phyloP scores from a whole-genome alignment of 2,888 invertebrate species.

The Drosophila stalkeri region DNA sequence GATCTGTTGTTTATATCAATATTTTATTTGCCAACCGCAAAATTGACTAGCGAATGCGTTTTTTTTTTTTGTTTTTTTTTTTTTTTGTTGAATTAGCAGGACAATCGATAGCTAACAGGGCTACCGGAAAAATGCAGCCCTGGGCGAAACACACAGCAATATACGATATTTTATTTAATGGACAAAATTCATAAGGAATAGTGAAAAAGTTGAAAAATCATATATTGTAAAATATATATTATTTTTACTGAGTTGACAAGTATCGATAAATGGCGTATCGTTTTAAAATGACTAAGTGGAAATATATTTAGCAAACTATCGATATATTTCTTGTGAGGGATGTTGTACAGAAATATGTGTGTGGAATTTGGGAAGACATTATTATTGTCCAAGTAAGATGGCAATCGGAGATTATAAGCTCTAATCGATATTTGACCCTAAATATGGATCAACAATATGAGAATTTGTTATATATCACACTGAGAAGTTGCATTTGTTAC shows the following conservation, averaged over 20 bases:
- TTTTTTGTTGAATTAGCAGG: constrained; percentile 24
- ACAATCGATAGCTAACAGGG: constrained; percentile 42
- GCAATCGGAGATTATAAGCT: neutral
- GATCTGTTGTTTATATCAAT: constrained; percentile 31
- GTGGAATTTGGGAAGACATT: neutral
- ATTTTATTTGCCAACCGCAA: constrained; percentile 41
- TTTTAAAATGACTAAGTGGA: neutral
- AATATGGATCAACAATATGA: neutral
- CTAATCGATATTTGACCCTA: neutral
- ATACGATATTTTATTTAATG: neutral
- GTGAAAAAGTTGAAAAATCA: neutral
- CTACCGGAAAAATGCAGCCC: constrained; percentile 1
- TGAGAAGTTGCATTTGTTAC: no score
- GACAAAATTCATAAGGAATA: neutral
- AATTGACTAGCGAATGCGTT: constrained; percentile 48
- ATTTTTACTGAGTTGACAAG: neutral
- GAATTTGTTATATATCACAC: no score
- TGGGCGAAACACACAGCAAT: neutral
- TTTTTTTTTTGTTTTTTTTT: constrained; percentile 33
- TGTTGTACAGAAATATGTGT: neutral
- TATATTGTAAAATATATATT: neutral
- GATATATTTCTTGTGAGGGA: neutral
- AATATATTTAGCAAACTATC: neutral
- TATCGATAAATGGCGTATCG: neutral
- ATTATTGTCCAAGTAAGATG: neutral